These are phyloP conservation scores for Pimephales promelas DNA, from an alignment of 2,113 vertebrate species.

Conservation along the genomic window DNA sequence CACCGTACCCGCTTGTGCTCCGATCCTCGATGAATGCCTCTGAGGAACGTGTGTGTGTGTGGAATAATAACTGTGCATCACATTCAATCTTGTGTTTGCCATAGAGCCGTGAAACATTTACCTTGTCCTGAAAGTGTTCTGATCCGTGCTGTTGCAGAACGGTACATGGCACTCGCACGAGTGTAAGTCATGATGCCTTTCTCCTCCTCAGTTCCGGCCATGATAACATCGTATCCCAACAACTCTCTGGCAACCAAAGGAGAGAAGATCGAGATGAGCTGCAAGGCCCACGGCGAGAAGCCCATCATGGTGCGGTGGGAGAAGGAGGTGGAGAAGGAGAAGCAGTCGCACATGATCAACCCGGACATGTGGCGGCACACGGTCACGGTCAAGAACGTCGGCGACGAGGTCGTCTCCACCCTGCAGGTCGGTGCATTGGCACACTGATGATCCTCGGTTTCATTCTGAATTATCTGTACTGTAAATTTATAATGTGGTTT, in stretches of 20 bases:
- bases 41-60: slow-evolving; percentile 12
- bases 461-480: too few species aligned
- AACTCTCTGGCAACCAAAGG: slow-evolving; percentile 96
- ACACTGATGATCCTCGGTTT: background rate
- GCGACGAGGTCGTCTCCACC: slow-evolving; percentile 94
- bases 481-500: too few species aligned
- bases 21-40: slow-evolving; percentile 26
- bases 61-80: slow-evolving; percentile 20
- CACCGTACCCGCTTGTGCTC: slow-evolving; percentile 10
- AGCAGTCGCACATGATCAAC: slow-evolving; percentile 96
- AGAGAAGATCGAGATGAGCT: slow-evolving; percentile 97
- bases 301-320: slow-evolving; percentile 99
- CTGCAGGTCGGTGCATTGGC: slow-evolving; percentile 89
- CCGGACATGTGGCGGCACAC: slow-evolving; percentile 95
- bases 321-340: slow-evolving; percentile 90
- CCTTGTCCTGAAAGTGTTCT: slow-evolving; percentile 6
- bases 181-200: slow-evolving; percentile 12
- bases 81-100: slow-evolving; percentile 6
- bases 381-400: slow-evolving; percentile 91
- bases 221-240: slow-evolving; percentile 98
- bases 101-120: slow-evolving; percentile 2
- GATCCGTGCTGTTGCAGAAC: background rate
- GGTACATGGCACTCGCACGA: background rate
- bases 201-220: slow-evolving; percentile 85
- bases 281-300: slow-evolving; percentile 93